phyloP scores from a whole-genome alignment of 2,797 vertebrate species.

The Phoebastria nigripes region DNA sequence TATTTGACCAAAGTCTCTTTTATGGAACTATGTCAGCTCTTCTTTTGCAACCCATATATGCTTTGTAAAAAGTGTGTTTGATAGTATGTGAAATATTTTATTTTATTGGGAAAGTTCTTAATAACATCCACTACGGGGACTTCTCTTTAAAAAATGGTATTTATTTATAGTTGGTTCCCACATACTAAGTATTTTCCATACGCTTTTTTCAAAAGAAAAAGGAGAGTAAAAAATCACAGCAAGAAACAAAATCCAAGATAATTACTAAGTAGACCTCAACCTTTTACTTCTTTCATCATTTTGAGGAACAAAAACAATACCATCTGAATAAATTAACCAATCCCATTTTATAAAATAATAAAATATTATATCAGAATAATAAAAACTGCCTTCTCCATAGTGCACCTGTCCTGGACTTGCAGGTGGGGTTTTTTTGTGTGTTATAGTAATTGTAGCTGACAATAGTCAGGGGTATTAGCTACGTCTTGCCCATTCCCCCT shows the following conservation, averaged over 20 bases:
- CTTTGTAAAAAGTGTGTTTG: background rate
- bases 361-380: background rate
- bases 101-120: background rate
- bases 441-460: background rate
- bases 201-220: background rate
- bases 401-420: background rate
- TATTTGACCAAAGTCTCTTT: background rate
- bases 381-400: background rate
- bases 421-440: fast-evolving
- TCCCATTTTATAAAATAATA: background rate
- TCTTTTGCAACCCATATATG: background rate
- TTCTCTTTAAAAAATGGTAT: background rate
- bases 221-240: background rate
- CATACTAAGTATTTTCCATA: fast-evolving
- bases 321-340: background rate
- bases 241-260: background rate
- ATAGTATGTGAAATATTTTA: background rate
- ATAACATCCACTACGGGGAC: background rate
- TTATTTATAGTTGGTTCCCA: background rate
- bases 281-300: background rate
- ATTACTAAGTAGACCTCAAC: background rate
- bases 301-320: background rate
- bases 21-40: background rate
- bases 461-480: background rate
- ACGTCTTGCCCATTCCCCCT: background rate